Conservation (phyloP, 2,888 invertebrate genomes). For the Antheraea assamensis region DNA sequence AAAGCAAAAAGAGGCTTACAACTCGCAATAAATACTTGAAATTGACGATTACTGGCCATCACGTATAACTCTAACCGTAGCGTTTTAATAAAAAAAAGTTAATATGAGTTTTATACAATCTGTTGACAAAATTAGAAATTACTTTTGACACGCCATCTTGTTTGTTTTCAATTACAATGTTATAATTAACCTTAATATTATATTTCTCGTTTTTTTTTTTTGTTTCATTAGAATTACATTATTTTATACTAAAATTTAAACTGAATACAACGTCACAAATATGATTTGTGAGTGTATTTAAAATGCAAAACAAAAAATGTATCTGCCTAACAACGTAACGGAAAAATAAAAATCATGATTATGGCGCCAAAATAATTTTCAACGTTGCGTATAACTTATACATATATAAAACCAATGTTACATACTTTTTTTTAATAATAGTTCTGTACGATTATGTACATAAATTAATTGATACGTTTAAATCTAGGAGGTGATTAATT, state of each 20-base stretch:
- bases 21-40: constrained; percentile 39
- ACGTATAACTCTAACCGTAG: constrained; percentile 34
- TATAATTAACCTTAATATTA: neutral
- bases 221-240: neutral
- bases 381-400: neutral
- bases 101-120: constrained; percentile 1
- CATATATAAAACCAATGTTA: too few relatives aligned
- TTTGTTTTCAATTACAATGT: constrained; percentile 10
- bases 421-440: neutral
- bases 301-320: neutral
- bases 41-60: constrained; percentile 34
- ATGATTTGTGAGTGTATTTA: neutral
- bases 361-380: neutral
- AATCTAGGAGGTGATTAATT: constrained; percentile 21
- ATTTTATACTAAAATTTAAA: neutral
- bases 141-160: constrained; percentile 22
- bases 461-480: neutral
- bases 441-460: neutral
- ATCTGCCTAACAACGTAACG: neutral
- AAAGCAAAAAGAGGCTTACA: constrained; percentile 76
- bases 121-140: neutral
- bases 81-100: constrained; percentile 22
- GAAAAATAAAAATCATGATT: neutral
- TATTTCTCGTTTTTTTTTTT: neutral
- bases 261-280: neutral